Base-by-base conservation (phyloP, 2,888 invertebrate genomes). In the Amphipyra berbera region DNA sequence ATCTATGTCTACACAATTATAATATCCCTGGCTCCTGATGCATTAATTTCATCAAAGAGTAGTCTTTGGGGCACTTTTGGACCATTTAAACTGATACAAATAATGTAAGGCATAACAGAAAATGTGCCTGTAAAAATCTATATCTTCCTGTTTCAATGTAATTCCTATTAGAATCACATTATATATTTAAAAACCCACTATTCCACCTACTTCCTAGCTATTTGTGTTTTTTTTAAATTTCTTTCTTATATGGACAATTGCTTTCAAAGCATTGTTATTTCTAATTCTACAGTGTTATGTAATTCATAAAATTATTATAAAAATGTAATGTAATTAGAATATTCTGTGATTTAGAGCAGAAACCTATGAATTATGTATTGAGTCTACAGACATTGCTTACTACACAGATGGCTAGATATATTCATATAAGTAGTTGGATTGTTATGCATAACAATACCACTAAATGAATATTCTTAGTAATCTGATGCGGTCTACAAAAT, bases 341-440 rank as follows among this genome's bases (percentile, higher is more conserved):
- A 15, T 6, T 40, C 14, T 58, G 48, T 49, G 33, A 6, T 54
- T 21, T 30, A 66, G 73, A 73, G 53, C 41, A 42, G 37, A 46
- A 38, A 66, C 4, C 4, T 27, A 57, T 71, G 72, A 64, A 68
- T 68, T 57, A 68, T 68, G 56, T 71, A 68, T 68, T 56, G 70
- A 54, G 56, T 50, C 42, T 46, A 21, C 48, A 38, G 15, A 7
- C 30, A 30, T 21, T 21, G 30, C 7, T 7, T 6, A 30, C 0
- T 6, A 30, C 37, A 41, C 13, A 45, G 45, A 54, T 70, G 44
- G 5, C 30, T 37, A 55, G 41, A 71, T 63, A 45, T 46, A 53
- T 54, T 12, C 13, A 50, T 37, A 12, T 14, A 21, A 5, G 14
- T 60, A 42, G 45, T 33, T 21, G 42, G n/a, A 62, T 62, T 53